phyloP scores from a whole-genome alignment of 2,888 invertebrate species.

The Drosophila nr. medialis region DNA sequence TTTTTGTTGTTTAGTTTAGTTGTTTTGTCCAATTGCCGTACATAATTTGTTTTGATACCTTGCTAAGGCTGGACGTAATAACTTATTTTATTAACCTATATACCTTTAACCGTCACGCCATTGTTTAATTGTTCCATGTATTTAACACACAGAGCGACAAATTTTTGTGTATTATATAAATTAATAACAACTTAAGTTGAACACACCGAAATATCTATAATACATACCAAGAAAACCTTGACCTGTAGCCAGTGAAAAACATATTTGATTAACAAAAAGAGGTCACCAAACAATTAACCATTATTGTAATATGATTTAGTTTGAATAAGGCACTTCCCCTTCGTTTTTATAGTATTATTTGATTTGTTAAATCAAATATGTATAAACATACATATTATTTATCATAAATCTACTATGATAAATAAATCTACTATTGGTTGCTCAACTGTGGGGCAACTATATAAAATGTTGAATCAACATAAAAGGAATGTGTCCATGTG shows the following conservation, averaged over 20 bases:
- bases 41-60: slow-evolving; percentile 24
- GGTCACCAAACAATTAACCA: not conserved
- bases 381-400: no score
- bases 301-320: not conserved
- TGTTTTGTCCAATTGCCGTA: slow-evolving; percentile 15
- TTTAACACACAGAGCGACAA: not conserved
- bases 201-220: not conserved
- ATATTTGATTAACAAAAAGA: not conserved
- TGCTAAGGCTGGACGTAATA: not conserved
- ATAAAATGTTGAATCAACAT: no score
- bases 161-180: not conserved
- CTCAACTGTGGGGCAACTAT: no score
- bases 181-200: not conserved
- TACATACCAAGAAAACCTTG: not conserved
- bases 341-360: no score
- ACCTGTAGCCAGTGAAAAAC: not conserved
- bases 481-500: no score
- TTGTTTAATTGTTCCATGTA: not conserved
- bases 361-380: no score
- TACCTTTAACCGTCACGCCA: not conserved
- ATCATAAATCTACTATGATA: no score
- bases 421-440: no score
- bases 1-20: not conserved
- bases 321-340: not conserved
- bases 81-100: slow-evolving; percentile 9